Percentiles rank a stretch among this genome's conserved stretches.
Conservation (phyloP, 2,888 invertebrate species). For the Hypselothyrea guttata region DNA sequence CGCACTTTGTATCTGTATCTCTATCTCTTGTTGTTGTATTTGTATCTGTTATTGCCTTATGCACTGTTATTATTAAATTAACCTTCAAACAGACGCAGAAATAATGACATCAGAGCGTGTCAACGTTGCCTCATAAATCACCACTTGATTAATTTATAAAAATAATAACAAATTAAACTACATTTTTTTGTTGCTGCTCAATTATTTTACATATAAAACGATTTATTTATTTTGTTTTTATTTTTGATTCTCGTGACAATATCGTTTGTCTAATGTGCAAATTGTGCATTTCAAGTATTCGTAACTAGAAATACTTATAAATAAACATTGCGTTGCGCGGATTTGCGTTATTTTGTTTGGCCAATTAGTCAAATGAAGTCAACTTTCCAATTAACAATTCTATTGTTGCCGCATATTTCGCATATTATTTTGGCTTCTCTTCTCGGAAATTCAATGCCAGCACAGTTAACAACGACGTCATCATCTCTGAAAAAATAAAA, state of each 20-base stretch:
- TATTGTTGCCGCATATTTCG: slow-evolving; percentile 24
- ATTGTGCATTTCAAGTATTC: slow-evolving; percentile 26
- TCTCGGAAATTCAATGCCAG: slow-evolving; percentile 49
- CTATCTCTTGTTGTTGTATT: too few relatives aligned
- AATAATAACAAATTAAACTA: slow-evolving; percentile 40
- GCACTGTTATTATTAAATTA: slow-evolving; percentile 72
- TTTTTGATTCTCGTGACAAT: slow-evolving; percentile 41
- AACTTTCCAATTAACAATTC: slow-evolving; percentile 60
- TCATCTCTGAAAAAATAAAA: too few relatives aligned
- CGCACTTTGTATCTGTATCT: slow-evolving; percentile 25
- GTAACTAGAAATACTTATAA: slow-evolving; percentile 9
- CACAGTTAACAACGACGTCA: slow-evolving; percentile 58
- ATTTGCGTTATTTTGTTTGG: slow-evolving; percentile 10
- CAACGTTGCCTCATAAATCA: slow-evolving; percentile 71
- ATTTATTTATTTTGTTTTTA: slow-evolving; percentile 3
- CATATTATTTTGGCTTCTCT: slow-evolving; percentile 14
- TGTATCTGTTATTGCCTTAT: slow-evolving; percentile 18
- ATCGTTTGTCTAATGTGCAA: slow-evolving; percentile 47
- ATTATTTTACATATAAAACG: slow-evolving; percentile 8
- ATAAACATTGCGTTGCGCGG: slow-evolving; percentile 24
- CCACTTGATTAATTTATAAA: slow-evolving; percentile 71
- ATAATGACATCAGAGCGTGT: slow-evolving; percentile 72
- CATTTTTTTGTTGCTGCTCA: slow-evolving; percentile 16
- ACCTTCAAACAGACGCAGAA: slow-evolving; percentile 57
- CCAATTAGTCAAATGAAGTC: slow-evolving; percentile 73